These are phyloP conservation scores for Clostera curtula DNA, from an alignment of 2,888 invertebrate species.

Conservation along the genomic window DNA sequence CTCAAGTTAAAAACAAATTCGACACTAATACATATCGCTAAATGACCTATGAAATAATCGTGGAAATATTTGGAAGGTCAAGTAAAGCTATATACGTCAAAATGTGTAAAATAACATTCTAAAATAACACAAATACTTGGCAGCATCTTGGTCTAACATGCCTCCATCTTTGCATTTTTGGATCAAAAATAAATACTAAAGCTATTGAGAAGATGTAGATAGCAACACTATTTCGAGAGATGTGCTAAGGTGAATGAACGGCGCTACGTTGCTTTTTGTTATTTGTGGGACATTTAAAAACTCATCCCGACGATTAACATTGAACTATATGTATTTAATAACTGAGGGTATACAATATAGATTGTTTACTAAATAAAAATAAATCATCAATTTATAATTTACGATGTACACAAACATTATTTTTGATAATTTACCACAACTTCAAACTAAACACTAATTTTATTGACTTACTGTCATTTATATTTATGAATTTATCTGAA, in stretches of 20 bases:
- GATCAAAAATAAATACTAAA: slow-evolving; percentile 2
- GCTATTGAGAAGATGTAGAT: slow-evolving; percentile 14
- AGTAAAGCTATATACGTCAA: too few relatives aligned
- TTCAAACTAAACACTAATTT: too few relatives aligned
- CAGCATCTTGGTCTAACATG: background rate
- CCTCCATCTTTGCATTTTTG: slow-evolving; percentile 1
- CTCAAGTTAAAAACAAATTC: too few relatives aligned
- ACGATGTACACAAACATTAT: too few relatives aligned
- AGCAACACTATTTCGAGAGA: slow-evolving; percentile 21
- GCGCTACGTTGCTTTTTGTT: slow-evolving; percentile 12
- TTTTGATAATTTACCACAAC: too few relatives aligned
- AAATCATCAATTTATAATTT: background rate
- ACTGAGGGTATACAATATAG: background rate
- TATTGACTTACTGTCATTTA: too few relatives aligned
- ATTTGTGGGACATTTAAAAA: slow-evolving; percentile 19
- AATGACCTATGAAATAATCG: too few relatives aligned
- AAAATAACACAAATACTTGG: slow-evolving; percentile 1
- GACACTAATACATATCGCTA: too few relatives aligned
- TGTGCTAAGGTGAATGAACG: slow-evolving; percentile 18
- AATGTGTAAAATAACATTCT: too few relatives aligned
- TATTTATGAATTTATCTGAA: too few relatives aligned
- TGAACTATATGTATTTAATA: slow-evolving; percentile 8
- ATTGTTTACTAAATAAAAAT: background rate
- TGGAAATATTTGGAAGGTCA: too few relatives aligned
- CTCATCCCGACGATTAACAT: slow-evolving; percentile 15